phyloP scores from a whole-genome alignment of 2,888 invertebrate genomes.

The Anthophora plumipes region DNA sequence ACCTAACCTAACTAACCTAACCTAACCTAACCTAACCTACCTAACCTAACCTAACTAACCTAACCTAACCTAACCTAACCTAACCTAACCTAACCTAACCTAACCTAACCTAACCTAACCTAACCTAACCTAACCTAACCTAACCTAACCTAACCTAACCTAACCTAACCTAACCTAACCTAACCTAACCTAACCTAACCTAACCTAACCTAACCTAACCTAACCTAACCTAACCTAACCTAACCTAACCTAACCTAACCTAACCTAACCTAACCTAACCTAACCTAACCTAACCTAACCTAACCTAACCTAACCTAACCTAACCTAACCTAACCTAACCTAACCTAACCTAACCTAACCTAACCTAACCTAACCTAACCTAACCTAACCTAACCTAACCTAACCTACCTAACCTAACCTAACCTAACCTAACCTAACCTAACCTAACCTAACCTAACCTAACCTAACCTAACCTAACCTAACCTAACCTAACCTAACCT shows the following conservation, averaged over 20 bases:
- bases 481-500: neutral
- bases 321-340: slow-evolving; percentile 12
- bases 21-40: too few species aligned
- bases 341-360: slow-evolving; percentile 10
- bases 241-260: slow-evolving; percentile 11
- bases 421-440: slow-evolving; percentile 11
- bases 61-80: slow-evolving; percentile 11
- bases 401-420: slow-evolving; percentile 11
- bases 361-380: slow-evolving; percentile 11
- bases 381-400: slow-evolving; percentile 14
- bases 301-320: neutral
- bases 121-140: slow-evolving; percentile 11
- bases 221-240: slow-evolving; percentile 10
- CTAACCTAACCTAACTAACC: slow-evolving; percentile 13
- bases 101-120: slow-evolving; percentile 11
- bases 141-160: slow-evolving; percentile 11
- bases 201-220: slow-evolving; percentile 9
- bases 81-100: slow-evolving; percentile 13
- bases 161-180: slow-evolving; percentile 11
- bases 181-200: slow-evolving; percentile 10
- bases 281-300: slow-evolving; percentile 4
- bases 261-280: slow-evolving; percentile 13
- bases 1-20: slow-evolving; percentile 11
- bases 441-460: slow-evolving; percentile 8
- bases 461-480: slow-evolving; percentile 12